Evolutionary conservation across 2,797 vertebrate genomes (phyloP), one percentile per base, ranked within the genome.

Genomic region (Tamandua tetradactyla): DNA sequence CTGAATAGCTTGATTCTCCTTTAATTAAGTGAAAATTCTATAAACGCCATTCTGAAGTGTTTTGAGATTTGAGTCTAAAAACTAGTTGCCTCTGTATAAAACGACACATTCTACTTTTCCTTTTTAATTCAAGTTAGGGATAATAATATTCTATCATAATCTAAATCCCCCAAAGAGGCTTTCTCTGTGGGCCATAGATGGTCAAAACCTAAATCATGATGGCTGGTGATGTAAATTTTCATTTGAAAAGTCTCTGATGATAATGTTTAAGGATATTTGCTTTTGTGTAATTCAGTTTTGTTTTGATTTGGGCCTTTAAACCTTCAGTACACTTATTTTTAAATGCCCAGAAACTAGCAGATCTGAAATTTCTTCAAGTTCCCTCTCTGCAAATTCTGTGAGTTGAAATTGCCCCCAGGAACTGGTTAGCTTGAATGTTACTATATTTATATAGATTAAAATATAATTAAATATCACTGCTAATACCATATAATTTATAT

Each of bases 11-110:
- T 30, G 40, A 85, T 57, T 80, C 40, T 76, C 68, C 64, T 92
- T 89, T 83, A 80, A 78, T 88, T 92, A 94, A 57, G 78, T 66
- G 42, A 87, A 49, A 47, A 89, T 93, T 95, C 74, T 30, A 62
- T 84, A 83, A 90, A 86, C 35, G 47, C 76, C 52, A 84, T 95
- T 94, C 32, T 71, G 68, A 96, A 87, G 83, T 93, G 86, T 89
- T 96, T 94, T 87, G 71, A 84, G 85, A 72, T 82, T 89, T 87
- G 35, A 87, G 74, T 93, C 66, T 87, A 15, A 68, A 49, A 95
- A 68, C 68, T 87, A 42, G 92, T 55, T 17, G 7, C n/a, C 23
- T 84, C 3, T 85, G 18, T 87, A 18, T 47, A 89, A 87, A 96
- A 9, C 47, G 93, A 32, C 40, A 74, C 14, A 42, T 72, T 95